Evolutionary conservation across 2,797 vertebrate species (phyloP), one percentile per base, ranked within the genome.

Genomic region (Coccyzus lansbergi): DNA sequence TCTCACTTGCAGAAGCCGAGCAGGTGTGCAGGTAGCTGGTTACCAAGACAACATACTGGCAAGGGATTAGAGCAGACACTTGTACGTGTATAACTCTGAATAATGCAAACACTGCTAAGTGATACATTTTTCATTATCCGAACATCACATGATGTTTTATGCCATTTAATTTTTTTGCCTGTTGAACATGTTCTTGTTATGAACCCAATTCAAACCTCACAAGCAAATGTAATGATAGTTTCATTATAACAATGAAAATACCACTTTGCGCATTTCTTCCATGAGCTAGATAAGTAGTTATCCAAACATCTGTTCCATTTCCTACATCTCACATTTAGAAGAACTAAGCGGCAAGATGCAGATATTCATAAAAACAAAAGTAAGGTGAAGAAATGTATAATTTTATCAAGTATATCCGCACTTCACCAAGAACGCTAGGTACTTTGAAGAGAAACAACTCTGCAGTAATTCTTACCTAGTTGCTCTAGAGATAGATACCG

Each of bases 11-110:
- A 97, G 97, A 87, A 97, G 93, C 92, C 1, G 82, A 97, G 98
- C 98, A 98, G 97, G 97, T 98, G 98, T 98, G 97, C 98, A 98
- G 98, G 97, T 98, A 98, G 97, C 97, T 93, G 97, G 98, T 98
- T 98, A 97, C 98, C 97, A 98, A 97, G 98, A 97, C 98, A 98
- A 98, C 98, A 92, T 92, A 96, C 89, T 94, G 94, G 97, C 98
- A 97, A 93, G 98, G 98, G 98, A 98, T 98, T 98, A 98, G 95
- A 97, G 95, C 94, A 94, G 96, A 97, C 95, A 97, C 97, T 98
- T 97, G 97, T 96, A 95, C 94, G 96, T 96, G 96, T 95, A 97
- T 96, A 97, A 97, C 97, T 98, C 97, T 98, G 97, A 98, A 98
- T 98, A 98, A 98, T 97, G 98, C 97, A 98, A 98, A 97, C 96